These are phyloP conservation scores for Verasper variegatus DNA, from an alignment of 2,113 vertebrate species.

Conservation along the genomic window DNA sequence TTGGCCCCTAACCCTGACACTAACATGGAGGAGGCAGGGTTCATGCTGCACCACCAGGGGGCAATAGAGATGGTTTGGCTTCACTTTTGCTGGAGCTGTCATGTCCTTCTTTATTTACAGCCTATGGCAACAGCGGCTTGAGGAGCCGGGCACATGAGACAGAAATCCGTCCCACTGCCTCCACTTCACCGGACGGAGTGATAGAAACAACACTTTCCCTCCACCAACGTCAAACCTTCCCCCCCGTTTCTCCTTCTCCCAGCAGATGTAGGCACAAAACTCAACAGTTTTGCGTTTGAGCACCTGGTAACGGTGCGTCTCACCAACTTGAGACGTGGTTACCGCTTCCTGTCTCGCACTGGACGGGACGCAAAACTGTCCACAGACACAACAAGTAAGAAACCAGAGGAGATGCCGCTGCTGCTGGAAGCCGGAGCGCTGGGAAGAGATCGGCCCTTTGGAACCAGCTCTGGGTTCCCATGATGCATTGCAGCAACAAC, in stretches of 20 bases:
- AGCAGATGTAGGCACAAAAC: slow-evolving; percentile 48
- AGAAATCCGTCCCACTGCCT: slow-evolving; percentile 7
- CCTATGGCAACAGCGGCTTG: background rate
- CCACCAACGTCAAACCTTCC: slow-evolving; percentile 17
- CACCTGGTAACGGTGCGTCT: slow-evolving; percentile 34
- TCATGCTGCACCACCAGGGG: background rate
- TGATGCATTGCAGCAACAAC: background rate
- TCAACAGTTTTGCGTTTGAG: slow-evolving; percentile 2
- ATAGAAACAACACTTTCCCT: slow-evolving; percentile 20
- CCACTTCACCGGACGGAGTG: no score
- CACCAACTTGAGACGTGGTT: background rate
- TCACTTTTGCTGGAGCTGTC: no score
- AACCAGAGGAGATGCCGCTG: background rate
- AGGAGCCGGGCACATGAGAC: background rate
- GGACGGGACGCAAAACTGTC: slow-evolving; percentile 18
- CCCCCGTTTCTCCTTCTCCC: background rate
- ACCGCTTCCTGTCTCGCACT: slow-evolving; percentile 18
- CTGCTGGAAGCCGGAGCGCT: background rate
- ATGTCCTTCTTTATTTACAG: no score
- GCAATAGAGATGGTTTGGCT: no score
- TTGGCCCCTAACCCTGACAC: no score
- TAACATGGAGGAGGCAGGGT: background rate
- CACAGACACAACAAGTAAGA: background rate
- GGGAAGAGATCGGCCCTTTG: slow-evolving; percentile 16
- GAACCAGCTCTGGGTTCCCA: slow-evolving; percentile 1